Conservation (phyloP, 1,140 invertebrate species). For the Neotoxoptera formosana region DNA sequence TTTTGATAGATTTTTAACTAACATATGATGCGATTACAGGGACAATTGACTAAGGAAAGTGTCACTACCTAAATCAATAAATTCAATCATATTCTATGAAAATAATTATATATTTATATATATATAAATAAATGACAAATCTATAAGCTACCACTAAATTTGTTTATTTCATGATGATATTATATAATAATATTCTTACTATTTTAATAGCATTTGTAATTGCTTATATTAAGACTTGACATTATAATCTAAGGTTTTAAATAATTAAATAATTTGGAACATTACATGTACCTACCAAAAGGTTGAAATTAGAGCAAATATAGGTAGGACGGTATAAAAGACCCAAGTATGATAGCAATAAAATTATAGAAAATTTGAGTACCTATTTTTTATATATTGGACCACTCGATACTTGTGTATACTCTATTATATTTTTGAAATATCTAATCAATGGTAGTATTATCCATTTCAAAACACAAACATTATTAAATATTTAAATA, state of each 20-base stretch:
- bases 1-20: constrained; percentile 65
- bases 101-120: background rate
- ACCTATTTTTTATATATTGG: no score
- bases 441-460: background rate
- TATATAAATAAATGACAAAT: background rate
- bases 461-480: background rate
- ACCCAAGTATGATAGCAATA: background rate
- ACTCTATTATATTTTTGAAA: background rate
- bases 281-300: background rate
- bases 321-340: background rate
- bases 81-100: constrained; percentile 86
- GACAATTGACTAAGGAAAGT: constrained; percentile 91
- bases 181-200: no score
- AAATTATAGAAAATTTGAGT: background rate
- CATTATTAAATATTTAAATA: background rate
- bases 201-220: no score
- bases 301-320: background rate
- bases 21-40: constrained; percentile 93
- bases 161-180: no score
- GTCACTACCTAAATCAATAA: constrained; percentile 92
- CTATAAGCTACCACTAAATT: no score
- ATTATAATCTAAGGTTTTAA: no score
- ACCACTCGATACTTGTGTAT: background rate
- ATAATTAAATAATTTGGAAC: background rate
- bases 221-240: no score